A percentile compares a stretch with the other conserved stretches of the same genome.
Evolutionary conservation across 2,113 vertebrate species (phyloP).

Genomic region (Melospiza melodia): DNA sequence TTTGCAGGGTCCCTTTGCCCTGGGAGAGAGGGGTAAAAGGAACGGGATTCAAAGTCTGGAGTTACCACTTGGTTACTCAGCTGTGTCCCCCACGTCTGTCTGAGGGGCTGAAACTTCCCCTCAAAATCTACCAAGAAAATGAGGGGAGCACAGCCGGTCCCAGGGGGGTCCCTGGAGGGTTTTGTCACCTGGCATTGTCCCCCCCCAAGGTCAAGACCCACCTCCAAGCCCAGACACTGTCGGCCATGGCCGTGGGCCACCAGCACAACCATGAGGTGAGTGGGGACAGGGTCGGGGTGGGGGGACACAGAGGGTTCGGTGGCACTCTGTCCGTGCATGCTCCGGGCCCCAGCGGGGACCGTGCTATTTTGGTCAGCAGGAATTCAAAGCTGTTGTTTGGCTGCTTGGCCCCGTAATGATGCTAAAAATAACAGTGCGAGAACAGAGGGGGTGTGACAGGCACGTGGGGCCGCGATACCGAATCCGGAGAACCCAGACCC

Average conservation of each 20-base stretch:
- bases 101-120: background rate
- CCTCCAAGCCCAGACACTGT: conserved; percentile 86
- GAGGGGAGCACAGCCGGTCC: background rate
- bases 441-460: background rate
- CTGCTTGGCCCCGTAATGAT: background rate
- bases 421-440: conserved; percentile 13
- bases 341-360: rapidly evolving
- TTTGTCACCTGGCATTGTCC: background rate
- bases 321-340: rapidly evolving
- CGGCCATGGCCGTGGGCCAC: conserved; percentile 86
- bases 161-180: rapidly evolving
- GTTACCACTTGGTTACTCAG: background rate
- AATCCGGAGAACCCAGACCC: background rate
- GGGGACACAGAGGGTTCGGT: rapidly evolving
- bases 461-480: background rate
- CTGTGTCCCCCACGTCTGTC: background rate
- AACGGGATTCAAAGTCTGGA: background rate
- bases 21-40: background rate
- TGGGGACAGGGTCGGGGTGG: background rate
- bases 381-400: conserved; percentile 8
- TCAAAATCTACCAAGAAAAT: background rate
- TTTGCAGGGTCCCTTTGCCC: background rate
- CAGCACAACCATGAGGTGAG: conserved; percentile 93
- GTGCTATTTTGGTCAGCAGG: background rate
- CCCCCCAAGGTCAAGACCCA: conserved; percentile 88